Evolutionary conservation across 2,113 vertebrate genomes (phyloP).

Genomic region (Tursiops truncatus): DNA sequence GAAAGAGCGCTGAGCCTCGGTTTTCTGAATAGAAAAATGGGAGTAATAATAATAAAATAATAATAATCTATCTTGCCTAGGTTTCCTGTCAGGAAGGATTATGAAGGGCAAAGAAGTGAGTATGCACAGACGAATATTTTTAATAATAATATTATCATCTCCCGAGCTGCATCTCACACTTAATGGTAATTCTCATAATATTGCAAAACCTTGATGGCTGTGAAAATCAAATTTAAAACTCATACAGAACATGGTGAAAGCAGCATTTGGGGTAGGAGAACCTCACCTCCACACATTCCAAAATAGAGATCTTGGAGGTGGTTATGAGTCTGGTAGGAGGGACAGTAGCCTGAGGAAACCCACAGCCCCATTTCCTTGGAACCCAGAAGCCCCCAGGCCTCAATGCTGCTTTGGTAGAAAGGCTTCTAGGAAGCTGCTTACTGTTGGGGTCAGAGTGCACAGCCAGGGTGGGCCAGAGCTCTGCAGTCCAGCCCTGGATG

Average conservation of each 20-base stretch:
- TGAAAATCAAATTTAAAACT: not conserved
- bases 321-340: rapidly evolving
- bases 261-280: rapidly evolving
- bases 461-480: rapidly evolving
- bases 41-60: no score
- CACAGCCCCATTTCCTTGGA: rapidly evolving
- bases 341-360: not conserved
- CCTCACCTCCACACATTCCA: rapidly evolving
- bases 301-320: no score
- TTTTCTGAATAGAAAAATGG: no score
- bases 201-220: not conserved
- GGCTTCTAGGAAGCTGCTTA: rapidly evolving
- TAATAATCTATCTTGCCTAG: rapidly evolving
- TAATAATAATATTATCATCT: not conserved
- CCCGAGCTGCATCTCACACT: not conserved
- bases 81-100: not conserved
- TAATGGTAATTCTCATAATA: not conserved
- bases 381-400: rapidly evolving
- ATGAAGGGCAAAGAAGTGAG: rapidly evolving
- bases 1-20: rapidly evolving
- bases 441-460: no score
- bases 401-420: rapidly evolving
- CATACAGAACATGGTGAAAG: rapidly evolving
- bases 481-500: not conserved
- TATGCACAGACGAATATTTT: not conserved